Conservation (phyloP, 2,888 invertebrate genomes). For the Orthosia incerta region DNA sequence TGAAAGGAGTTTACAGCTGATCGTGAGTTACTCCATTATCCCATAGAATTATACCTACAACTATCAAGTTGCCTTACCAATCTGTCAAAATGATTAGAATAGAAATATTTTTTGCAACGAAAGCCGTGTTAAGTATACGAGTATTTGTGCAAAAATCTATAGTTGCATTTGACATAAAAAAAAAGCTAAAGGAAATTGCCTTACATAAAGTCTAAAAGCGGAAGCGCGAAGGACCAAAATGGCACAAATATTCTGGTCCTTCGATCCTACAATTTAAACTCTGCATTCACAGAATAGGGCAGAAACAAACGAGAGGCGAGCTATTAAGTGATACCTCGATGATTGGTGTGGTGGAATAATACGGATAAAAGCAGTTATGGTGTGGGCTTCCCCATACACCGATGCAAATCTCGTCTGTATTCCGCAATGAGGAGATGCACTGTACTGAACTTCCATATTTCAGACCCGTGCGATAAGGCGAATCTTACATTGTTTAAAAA, state of each 20-base stretch:
- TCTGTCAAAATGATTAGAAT: too few species aligned
- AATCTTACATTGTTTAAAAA: too few species aligned
- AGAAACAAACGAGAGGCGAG: conserved; percentile 4
- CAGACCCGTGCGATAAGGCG: too few species aligned
- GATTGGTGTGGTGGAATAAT: conserved; percentile 16
- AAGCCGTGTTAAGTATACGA: background rate
- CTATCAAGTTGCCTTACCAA: background rate
- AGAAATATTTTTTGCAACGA: background rate
- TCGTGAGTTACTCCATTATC: background rate
- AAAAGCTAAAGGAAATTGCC: background rate
- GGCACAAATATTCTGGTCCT: background rate
- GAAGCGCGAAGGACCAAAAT: background rate
- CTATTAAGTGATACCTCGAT: conserved; percentile 12
- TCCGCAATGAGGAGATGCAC: background rate
- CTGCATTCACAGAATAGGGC: conserved; percentile 2
- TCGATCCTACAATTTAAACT: background rate
- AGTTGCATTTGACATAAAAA: background rate
- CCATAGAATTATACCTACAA: background rate
- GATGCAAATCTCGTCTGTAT: background rate
- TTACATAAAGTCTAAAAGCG: background rate
- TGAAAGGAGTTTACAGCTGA: conserved; percentile 17
- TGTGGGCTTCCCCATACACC: background rate
- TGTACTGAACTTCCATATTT: too few species aligned
- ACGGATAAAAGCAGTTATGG: background rate
- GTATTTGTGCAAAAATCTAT: background rate